phyloP scores from a whole-genome alignment of 2,797 vertebrate species.

The Tenualosa ilisha region DNA sequence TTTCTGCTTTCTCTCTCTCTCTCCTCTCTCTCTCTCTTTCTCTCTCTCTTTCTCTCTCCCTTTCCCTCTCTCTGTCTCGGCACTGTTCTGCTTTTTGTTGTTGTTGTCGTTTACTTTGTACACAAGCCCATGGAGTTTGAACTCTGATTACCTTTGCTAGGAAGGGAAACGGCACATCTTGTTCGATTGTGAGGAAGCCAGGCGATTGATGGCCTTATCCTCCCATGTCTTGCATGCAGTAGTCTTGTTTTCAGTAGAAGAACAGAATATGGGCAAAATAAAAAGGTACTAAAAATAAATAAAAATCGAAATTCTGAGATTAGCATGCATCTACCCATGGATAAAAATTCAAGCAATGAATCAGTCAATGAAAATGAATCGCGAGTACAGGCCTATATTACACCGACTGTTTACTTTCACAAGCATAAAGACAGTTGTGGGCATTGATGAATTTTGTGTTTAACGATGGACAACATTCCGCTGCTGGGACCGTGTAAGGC shows the following conservation, averaged over 20 bases:
- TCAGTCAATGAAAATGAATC: not conserved
- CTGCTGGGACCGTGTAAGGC: too few species aligned
- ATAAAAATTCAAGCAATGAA: not conserved
- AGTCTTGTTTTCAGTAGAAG: not conserved
- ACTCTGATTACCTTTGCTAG: constrained; percentile 3
- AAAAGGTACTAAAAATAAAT: not conserved
- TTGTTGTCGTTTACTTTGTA: not conserved
- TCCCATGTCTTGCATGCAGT: not conserved
- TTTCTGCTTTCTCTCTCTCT: not conserved
- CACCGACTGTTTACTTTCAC: too few species aligned
- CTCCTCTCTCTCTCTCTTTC: too few species aligned
- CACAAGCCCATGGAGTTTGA: not conserved
- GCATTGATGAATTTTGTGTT: too few species aligned
- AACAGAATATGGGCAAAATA: not conserved
- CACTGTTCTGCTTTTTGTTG: not conserved
- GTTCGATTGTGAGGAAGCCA: not conserved
- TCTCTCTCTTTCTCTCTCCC: not conserved
- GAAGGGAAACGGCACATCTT: not conserved
- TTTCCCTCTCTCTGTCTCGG: not conserved
- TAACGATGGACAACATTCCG: too few species aligned
- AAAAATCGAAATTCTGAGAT: too few species aligned
- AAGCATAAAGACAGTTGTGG: too few species aligned
- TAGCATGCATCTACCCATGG: too few species aligned
- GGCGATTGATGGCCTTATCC: not conserved
- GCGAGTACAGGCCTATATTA: too few species aligned